Percentiles rank a stretch among this genome's conserved stretches.
Conservation (phyloP, 2,888 invertebrate genomes). For the Brassicogethes aeneus region DNA sequence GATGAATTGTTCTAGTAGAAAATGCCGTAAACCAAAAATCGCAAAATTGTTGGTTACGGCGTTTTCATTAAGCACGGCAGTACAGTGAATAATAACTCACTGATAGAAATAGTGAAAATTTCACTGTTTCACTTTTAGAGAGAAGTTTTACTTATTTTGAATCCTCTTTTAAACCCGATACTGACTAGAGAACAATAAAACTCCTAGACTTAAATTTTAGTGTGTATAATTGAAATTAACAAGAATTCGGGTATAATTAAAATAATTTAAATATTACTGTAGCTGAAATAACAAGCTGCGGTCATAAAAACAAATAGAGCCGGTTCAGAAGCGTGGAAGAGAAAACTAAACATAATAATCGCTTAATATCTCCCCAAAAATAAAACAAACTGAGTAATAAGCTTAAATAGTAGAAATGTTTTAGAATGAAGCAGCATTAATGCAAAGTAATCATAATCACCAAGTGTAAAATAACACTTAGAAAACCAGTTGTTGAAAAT, state of each 20-base stretch:
- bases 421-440: conserved; percentile 5
- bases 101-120: no score
- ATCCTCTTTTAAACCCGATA: no score
- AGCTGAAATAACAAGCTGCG: background rate
- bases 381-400: conserved; percentile 7
- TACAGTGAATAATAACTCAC: no score
- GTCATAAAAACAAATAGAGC: background rate
- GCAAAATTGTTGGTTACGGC: no score
- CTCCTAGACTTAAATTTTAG: no score
- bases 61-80: no score
- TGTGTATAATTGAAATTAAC: no score
- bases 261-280: background rate
- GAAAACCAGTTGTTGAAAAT: conserved; percentile 21
- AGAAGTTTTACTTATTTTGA: no score
- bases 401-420: conserved; percentile 4
- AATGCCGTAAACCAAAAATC: no score
- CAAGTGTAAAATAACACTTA: conserved; percentile 30
- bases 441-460: conserved; percentile 23
- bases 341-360: background rate
- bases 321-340: background rate
- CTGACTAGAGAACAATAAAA: no score
- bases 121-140: no score
- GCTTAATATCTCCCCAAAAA: conserved; percentile 5
- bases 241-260: background rate
- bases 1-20: no score